Base-by-base conservation (phyloP, 1,140 invertebrate genomes). In the Pogonomyrmex barbatus region DNA sequence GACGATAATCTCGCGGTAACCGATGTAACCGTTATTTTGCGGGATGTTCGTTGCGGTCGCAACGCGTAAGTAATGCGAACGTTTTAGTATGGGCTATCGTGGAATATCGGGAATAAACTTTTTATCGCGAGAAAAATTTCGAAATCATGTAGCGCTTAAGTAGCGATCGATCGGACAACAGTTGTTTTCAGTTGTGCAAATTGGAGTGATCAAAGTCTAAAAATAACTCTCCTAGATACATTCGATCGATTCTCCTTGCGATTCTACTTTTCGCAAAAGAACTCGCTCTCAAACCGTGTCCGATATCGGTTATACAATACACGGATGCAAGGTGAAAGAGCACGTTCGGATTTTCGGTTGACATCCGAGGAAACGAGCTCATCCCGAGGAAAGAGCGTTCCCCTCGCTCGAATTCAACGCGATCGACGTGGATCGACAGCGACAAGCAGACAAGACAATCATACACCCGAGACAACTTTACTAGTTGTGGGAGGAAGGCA, bases 391-490 rank as follows among this genome's bases (percentile, higher is more conserved):
- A 60, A 73, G 54, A 17, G 68, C 68, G 24, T 30, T 78, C 10
- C 79, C 56, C 39, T 52, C 65, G 39, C 39, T 14, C 54, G 68
- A 73, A 62, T 75, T 73, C 42, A 9, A 83, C 68, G 30, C 67
- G 68, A 82, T 79, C 45, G 24, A 0, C 24, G 77, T 67, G 77
- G 30, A 79, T 83, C 79, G 79, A 83, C 79, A 83, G 68, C 52
- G 54, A 83, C 79, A 82, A 82, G 65, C 79, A 47, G 79, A 82
- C 79, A 67, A 76, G 82, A 77, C 82, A 67, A 85, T 78, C 71
- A 78, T 85, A 78, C 71, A 85, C 82, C 45, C 67, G 68, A 83
- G 79, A 83, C 79, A 73, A 75, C 79, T 83, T 83, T 36, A 83
- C 52, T 24, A 68, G 63, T 47, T 24, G 75, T 17, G 42, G 63